Base-by-base conservation (phyloP, 2,888 invertebrate species). In the Copidosoma aretas region DNA sequence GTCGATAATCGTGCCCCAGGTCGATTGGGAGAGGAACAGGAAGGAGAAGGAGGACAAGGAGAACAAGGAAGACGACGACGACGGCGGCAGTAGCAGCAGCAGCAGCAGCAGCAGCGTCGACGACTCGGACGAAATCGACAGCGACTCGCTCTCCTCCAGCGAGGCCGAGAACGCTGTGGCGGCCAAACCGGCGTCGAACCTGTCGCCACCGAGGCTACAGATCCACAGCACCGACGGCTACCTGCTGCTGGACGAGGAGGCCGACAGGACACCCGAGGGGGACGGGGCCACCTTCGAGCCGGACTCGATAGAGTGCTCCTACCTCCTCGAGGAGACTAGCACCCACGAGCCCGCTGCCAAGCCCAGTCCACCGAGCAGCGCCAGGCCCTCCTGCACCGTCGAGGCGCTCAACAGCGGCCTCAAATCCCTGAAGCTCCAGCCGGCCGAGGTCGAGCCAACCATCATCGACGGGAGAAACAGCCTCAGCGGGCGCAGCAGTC, bases 221-320 rank as follows among this genome's bases (percentile, higher is more conserved):
- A 89, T 93, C 14, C 91, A 91, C 78, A 89, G 91, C 74, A 91
- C 88, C 60, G 89, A 89, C 51, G 91, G 91, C 0, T 89, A 90
- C 72, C 81, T 91, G 14, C 86, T 91, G 81, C 87, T 82, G 53
- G 84, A 84, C 65, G 83, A 81, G 10, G 74, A 75, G 51, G 71
- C 72, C 1, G 77, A 77, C 17, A 77, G 17, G 12, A 46, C 43
- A 2, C 43, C 43, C 10, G 75, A 76, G 3, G 32, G 32, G 8
- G 76, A 77, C 10, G 71, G 12, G 8, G 63, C 73, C 24, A 77
- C 75, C 1, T 83, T 83, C 43, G 83, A 84, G 60, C 82, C 83
- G 1, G 84, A 83, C 67, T 84, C 84, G 1, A 83, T 83, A 52
- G 83, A 83, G 59, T 81, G 77, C 51, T 67, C 70, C 1, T 70